Conservation (phyloP, 2,888 invertebrate species). For the Catonia carolina region DNA sequence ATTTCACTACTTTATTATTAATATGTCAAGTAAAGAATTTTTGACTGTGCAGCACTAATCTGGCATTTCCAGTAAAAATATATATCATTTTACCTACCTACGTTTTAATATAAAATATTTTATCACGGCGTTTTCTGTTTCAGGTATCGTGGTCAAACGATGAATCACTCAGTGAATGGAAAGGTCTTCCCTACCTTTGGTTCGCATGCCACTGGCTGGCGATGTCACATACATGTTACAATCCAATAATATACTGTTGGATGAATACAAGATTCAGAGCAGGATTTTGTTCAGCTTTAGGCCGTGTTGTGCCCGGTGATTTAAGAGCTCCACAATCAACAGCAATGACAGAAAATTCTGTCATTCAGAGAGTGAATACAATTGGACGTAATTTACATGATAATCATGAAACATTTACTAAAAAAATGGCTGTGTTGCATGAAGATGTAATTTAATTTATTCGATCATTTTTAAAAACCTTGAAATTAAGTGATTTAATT, state of each 20-base stretch:
- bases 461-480: too few species aligned
- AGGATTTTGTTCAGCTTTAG: slow-evolving; percentile 18
- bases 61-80: too few species aligned
- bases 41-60: too few species aligned
- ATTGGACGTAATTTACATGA: background rate
- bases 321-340: slow-evolving; percentile 3
- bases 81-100: too few species aligned
- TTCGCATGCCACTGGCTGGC: slow-evolving; percentile 76
- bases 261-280: slow-evolving; percentile 59
- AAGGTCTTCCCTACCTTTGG: slow-evolving; percentile 65
- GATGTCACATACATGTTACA: slow-evolving; percentile 85
- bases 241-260: slow-evolving; percentile 81
- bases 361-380: slow-evolving; percentile 1
- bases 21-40: too few species aligned
- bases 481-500: too few species aligned
- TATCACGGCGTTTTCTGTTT: slow-evolving; percentile 32
- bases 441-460: too few species aligned
- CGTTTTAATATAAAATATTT: too few species aligned
- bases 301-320: background rate
- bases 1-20: too few species aligned
- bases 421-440: too few species aligned
- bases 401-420: too few species aligned
- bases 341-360: slow-evolving; percentile 1
- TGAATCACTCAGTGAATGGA: slow-evolving; percentile 51
- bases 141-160: slow-evolving; percentile 52